Conservation (phyloP, 92 coral and sea anemone genomes). For the Pocillopora grandis region DNA sequence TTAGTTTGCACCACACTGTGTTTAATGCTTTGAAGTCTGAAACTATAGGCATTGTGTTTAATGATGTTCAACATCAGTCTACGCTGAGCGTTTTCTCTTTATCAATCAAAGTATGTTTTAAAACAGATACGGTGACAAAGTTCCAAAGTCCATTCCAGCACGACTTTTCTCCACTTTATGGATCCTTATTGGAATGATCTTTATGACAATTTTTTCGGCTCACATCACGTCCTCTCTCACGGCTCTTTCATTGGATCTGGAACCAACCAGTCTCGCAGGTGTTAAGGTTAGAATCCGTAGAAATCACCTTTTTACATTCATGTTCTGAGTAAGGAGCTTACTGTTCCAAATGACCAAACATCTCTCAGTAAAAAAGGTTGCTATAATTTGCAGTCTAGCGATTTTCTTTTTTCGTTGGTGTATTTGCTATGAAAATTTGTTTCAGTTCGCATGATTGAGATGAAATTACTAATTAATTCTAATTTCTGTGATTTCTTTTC, state of each 20-base stretch:
- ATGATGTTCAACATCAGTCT: too few species aligned
- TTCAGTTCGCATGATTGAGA: too few species aligned
- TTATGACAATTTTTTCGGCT: conserved; percentile 46
- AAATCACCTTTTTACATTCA: not conserved
- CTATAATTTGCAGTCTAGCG: too few species aligned
- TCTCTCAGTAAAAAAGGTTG: too few species aligned
- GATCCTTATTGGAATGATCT: conserved; percentile 35
- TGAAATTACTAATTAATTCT: too few species aligned
- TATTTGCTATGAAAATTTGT: too few species aligned
- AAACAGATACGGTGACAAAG: conserved; percentile 54
- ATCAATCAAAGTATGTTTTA: too few species aligned
- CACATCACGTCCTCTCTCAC: conserved; percentile 49
- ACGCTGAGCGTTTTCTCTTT: not conserved
- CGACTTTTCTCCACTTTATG: conserved; percentile 43
- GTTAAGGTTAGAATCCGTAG: not conserved
- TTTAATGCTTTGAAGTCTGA: not conserved
- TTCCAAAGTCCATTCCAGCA: conserved; percentile 37
- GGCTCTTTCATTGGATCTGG: conserved; percentile 9
- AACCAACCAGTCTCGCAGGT: conserved; percentile 1
- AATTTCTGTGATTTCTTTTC: too few species aligned
- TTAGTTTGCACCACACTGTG: not conserved
- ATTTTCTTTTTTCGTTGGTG: too few species aligned
- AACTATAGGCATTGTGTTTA: too few species aligned
- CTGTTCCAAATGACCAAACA: too few species aligned
- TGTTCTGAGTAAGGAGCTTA: too few species aligned